These are phyloP conservation scores for Tenualosa thibaudeaui DNA, from an alignment of 2,797 vertebrate genomes.

Conservation along the genomic window DNA sequence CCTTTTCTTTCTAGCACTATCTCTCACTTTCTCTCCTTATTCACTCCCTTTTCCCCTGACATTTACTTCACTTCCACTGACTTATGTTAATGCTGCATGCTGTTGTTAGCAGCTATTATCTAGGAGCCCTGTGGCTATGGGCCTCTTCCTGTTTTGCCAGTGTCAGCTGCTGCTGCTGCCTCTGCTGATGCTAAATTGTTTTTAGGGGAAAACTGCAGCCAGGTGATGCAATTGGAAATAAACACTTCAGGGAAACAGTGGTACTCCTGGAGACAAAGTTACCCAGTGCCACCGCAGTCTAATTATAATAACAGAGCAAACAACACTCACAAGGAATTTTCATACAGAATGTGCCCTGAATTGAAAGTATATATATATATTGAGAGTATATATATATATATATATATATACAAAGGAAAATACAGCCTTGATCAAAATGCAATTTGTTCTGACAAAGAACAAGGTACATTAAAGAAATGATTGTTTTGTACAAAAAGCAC, in stretches of 20 bases:
- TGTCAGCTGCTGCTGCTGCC: conserved; percentile 21
- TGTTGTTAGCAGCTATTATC: conserved; percentile 1
- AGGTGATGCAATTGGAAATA: conserved; percentile 56
- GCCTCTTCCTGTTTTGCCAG: conserved; percentile 47
- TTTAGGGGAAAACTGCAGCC: conserved; percentile 47
- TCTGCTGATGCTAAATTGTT: conserved; percentile 50
- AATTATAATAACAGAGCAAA: conserved; percentile 1
- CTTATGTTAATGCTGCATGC: not conserved
- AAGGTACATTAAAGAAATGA: too few species aligned
- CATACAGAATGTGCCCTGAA: not conserved
- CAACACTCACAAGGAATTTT: not conserved
- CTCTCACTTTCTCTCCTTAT: not conserved
- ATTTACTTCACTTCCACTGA: not conserved
- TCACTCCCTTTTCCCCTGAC: not conserved
- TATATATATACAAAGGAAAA: too few species aligned
- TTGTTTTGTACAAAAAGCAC: too few species aligned
- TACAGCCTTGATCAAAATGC: too few species aligned
- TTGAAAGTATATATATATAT: too few species aligned
- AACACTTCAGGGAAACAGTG: conserved; percentile 37
- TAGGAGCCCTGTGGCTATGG: conserved; percentile 13
- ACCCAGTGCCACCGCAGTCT: not conserved
- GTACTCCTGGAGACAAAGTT: not conserved
- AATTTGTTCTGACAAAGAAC: too few species aligned
- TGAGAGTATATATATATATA: too few species aligned
- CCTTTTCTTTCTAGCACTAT: not conserved